phyloP scores from a whole-genome alignment of 2,888 invertebrate species.

The Ernsta delagoae region DNA sequence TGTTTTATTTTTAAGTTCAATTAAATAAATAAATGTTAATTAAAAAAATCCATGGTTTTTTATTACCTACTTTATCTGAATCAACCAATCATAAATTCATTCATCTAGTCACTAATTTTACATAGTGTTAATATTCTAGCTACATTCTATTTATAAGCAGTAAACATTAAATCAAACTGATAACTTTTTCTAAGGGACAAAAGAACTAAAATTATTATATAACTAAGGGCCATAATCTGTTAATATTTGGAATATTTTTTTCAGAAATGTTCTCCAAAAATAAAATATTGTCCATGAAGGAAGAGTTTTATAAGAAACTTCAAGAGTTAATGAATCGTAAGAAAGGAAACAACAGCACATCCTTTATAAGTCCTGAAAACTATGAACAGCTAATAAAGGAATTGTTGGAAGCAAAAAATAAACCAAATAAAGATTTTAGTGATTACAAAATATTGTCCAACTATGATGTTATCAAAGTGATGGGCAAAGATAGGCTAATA shows the following conservation, averaged over 20 bases:
- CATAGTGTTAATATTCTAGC: too few species aligned
- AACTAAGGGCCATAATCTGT: too few species aligned
- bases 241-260: not conserved
- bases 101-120: too few species aligned
- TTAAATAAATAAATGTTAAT: too few species aligned
- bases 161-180: too few species aligned
- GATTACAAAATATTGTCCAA: constrained; percentile 67
- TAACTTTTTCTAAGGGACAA: too few species aligned
- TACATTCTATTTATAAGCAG: too few species aligned
- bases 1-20: too few species aligned
- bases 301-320: constrained; percentile 62
- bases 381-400: constrained; percentile 67
- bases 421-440: constrained; percentile 57
- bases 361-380: constrained; percentile 53
- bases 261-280: constrained; percentile 46
- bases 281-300: constrained; percentile 56
- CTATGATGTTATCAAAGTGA: constrained; percentile 61
- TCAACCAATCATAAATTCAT: too few species aligned
- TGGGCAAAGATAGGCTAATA: constrained; percentile 58
- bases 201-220: too few species aligned
- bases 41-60: too few species aligned
- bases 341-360: constrained; percentile 60
- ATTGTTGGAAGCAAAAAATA: constrained; percentile 59
- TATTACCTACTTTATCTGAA: too few species aligned
- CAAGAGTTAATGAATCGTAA: constrained; percentile 57